phyloP scores from a whole-genome alignment of 2,797 vertebrate genomes.

The Melanogrammus aeglefinus region DNA sequence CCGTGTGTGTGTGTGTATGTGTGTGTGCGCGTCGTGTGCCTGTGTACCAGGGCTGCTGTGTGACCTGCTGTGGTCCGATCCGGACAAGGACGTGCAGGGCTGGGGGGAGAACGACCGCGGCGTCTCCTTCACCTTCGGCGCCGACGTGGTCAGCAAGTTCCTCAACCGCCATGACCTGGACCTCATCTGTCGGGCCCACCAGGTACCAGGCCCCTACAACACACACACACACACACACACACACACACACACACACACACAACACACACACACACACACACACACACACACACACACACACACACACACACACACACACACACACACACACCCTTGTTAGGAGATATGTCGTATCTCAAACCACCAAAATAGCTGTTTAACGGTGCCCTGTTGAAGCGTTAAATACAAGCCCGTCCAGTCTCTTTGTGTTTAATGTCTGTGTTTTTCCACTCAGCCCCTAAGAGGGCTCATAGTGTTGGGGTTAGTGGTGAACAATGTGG shows the following conservation, averaged over 20 bases:
- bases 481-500: not conserved
- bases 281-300: not conserved
- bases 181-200: conserved; percentile 94
- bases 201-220: conserved; percentile 69
- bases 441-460: not conserved
- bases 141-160: conserved; percentile 95
- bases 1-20: conserved; percentile 14
- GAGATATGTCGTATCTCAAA: not conserved
- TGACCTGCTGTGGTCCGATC: conserved; percentile 94
- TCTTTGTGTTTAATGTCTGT: not conserved
- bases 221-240: no score
- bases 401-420: not conserved
- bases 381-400: not conserved
- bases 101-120: conserved; percentile 98
- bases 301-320: no score
- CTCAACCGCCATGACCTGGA: conserved; percentile 95
- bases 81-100: conserved; percentile 95
- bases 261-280: not conserved
- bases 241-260: no score
- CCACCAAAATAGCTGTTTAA: not conserved
- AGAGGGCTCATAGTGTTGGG: not conserved
- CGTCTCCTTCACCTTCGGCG: conserved; percentile 94
- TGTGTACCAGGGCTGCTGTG: conserved; percentile 81
- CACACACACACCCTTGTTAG: not conserved
- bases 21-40: not conserved